Base-by-base conservation (phyloP, 2,888 invertebrate genomes). In the Phlogophora meticulosa region DNA sequence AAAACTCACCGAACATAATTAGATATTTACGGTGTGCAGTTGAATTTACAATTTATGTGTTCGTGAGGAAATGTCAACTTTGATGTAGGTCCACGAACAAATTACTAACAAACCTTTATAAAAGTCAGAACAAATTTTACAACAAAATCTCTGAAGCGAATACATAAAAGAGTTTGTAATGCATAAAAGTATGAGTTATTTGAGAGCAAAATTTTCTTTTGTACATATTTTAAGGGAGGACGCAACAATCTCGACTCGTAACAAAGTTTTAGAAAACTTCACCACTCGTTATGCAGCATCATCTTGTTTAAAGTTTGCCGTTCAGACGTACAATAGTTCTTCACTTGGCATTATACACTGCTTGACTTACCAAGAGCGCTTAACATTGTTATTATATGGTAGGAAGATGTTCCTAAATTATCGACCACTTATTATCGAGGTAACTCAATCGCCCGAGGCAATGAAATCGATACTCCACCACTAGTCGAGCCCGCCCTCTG, bases 351-450 rank as follows among this genome's bases (percentile, higher is more conserved):
- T 51, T 46, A 49, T 59, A 34, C 9, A 53, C 36, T 20, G 38
- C 53, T 66, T 71, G 60, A 51, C 72, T 64, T 52, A 68, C 67
- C 32, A 61, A 73, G 57, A 49, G 55, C 63, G 72, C 68, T 60
- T 55, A 73, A 74, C 62, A 68, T 79, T 77, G 70, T 71, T 65
- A 79, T 59, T 63, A 63, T 56, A 48, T 59, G 51, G 66, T 74
- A 83, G 84, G 86, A 87, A 89, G 89, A 86, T 85, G 83, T 81
- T 85, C 86, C 88, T 87, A 90, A 91, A 90, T 90, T 91, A 92
- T 91, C 88, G 88, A 88, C 81, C 83, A 85, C 87, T 90, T 89
- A 88, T 85, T 86, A 87, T n/a, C n/a, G 83, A 85, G 84, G 90
- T 88, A 91, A 91, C 89, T 87, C 82, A 90, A 91, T 91, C 86